A percentile compares a stretch with the other conserved stretches of the same genome.
phyloP scores from a whole-genome alignment of 1,140 invertebrate species.

The Diploscapter pachys region DNA sequence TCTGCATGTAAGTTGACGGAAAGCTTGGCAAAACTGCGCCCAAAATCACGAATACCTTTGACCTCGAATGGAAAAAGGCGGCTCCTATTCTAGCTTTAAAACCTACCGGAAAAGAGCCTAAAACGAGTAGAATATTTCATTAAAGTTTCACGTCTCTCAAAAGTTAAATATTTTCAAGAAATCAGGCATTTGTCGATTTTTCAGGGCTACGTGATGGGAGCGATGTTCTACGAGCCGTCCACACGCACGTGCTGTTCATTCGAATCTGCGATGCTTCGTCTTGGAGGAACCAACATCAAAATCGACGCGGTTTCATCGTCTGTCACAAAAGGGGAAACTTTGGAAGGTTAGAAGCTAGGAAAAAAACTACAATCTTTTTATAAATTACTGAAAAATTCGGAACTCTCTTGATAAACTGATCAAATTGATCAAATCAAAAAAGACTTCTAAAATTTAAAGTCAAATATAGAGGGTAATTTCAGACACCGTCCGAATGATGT shows the following conservation, averaged over 20 bases:
- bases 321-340: constrained; percentile 89
- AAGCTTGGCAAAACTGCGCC: too few relatives aligned
- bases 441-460: not conserved
- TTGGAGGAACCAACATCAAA: constrained; percentile 84
- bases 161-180: not conserved
- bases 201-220: constrained; percentile 84
- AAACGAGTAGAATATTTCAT: too few relatives aligned
- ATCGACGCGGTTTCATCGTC: constrained; percentile 86
- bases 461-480: constrained; percentile 66
- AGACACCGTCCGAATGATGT: constrained; percentile 62
- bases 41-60: too few relatives aligned
- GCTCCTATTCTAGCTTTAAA: too few relatives aligned
- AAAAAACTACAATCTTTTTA: too few relatives aligned
- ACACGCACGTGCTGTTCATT: constrained; percentile 94
- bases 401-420: too few relatives aligned
- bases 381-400: too few relatives aligned
- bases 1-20: constrained; percentile 1
- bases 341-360: constrained; percentile 69
- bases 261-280: constrained; percentile 85
- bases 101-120: too few relatives aligned
- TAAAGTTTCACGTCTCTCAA: not conserved
- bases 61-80: too few relatives aligned
- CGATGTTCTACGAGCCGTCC: constrained; percentile 94
- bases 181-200: not conserved
- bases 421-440: too few relatives aligned